Evolutionary conservation across 2,113 vertebrate species (phyloP).

Genomic region (Leptobrachium ailaonicum): DNA sequence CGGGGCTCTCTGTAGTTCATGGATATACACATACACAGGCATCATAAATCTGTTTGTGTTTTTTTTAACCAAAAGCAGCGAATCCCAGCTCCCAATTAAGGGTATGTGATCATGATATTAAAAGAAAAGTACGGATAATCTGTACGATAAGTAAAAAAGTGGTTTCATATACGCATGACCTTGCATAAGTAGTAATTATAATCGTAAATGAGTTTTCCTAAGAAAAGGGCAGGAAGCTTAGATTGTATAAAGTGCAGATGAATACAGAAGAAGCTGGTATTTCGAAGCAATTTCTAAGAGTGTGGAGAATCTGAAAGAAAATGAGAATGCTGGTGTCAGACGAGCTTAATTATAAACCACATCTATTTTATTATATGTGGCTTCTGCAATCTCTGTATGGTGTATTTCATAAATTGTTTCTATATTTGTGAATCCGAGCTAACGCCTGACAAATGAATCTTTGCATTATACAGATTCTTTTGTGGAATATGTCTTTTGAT

Average conservation of each 20-base stretch:
- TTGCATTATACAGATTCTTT: slow-evolving; percentile 22
- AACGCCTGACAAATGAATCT: slow-evolving; percentile 34
- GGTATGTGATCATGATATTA: slow-evolving; percentile 21
- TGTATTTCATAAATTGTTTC: slow-evolving; percentile 35
- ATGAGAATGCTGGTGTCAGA: slow-evolving; percentile 25
- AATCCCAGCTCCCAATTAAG: slow-evolving; percentile 4
- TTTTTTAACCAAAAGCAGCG: slow-evolving; percentile 8
- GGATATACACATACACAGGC: too few relatives aligned
- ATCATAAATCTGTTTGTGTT: not conserved
- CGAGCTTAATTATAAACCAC: slow-evolving; percentile 31
- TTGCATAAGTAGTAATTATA: slow-evolving; percentile 40
- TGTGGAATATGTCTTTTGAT: slow-evolving; percentile 43
- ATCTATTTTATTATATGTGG: slow-evolving; percentile 34
- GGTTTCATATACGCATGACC: slow-evolving; percentile 32
- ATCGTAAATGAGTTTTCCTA: slow-evolving; percentile 36
- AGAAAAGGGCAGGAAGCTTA: slow-evolving; percentile 15
- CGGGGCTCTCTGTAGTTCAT: too few relatives aligned
- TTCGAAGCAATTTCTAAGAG: slow-evolving; percentile 19
- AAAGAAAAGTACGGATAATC: slow-evolving; percentile 35
- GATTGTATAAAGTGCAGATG: slow-evolving; percentile 29
- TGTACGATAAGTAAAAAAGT: slow-evolving; percentile 29
- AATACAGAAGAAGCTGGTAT: slow-evolving; percentile 2
- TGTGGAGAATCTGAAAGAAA: slow-evolving; percentile 7
- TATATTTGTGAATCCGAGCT: slow-evolving; percentile 36
- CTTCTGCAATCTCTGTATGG: slow-evolving; percentile 13